Evolutionary conservation across 2,888 invertebrate genomes (phyloP).

Genomic region (Craniophora ligustri): DNA sequence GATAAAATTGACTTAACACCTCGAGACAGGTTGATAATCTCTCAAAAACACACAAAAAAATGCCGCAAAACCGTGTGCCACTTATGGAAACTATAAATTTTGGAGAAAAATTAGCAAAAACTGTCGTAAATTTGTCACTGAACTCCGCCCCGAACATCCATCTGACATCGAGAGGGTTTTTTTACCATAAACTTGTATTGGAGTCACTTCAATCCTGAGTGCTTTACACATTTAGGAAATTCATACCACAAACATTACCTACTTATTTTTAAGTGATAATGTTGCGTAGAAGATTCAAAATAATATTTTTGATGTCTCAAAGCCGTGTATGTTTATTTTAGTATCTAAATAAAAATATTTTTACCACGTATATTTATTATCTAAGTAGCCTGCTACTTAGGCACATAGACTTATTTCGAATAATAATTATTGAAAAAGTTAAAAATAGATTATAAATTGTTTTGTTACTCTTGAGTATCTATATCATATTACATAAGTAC

Average conservation of each 20-base stretch:
- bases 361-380: no score
- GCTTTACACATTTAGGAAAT: constrained; percentile 26
- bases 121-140: constrained; percentile 77
- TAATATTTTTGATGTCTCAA: no score
- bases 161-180: constrained; percentile 55
- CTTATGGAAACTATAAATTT: constrained; percentile 67
- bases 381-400: no score
- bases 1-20: constrained; percentile 73
- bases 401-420: no score
- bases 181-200: constrained; percentile 33
- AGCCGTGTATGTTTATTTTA: no score
- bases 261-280: background rate
- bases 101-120: constrained; percentile 62
- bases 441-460: no score
- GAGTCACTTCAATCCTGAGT: constrained; percentile 11
- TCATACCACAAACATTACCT: constrained; percentile 12
- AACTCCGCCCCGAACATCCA: constrained; percentile 61
- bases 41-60: constrained; percentile 55
- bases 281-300: no score
- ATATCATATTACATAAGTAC: no score
- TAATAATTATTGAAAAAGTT: no score
- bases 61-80: constrained; percentile 61
- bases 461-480: no score
- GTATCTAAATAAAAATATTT: no score
- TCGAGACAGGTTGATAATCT: constrained; percentile 68